These are phyloP conservation scores for Cyaniris semiargus DNA, from an alignment of 2,888 invertebrate species.

Conservation along the genomic window DNA sequence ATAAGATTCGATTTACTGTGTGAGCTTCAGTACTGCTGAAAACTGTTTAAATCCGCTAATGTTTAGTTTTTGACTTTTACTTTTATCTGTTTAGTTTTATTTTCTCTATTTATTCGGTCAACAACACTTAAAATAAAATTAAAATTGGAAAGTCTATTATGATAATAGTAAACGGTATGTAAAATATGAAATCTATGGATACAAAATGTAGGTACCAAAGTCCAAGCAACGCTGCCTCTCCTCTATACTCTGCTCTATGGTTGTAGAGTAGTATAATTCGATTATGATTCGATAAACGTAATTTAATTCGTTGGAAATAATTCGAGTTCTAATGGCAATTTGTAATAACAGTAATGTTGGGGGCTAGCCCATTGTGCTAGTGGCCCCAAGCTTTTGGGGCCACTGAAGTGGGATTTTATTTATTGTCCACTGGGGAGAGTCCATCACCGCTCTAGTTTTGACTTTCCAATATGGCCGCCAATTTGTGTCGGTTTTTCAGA, in stretches of 20 bases:
- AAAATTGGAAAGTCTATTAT: no score
- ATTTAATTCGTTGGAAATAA: constrained; percentile 64
- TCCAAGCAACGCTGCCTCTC: background rate
- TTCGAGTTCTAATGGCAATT: constrained; percentile 63
- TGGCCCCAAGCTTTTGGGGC: constrained; percentile 50
- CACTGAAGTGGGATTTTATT: constrained; percentile 14
- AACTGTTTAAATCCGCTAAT: no score
- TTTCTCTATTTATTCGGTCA: no score
- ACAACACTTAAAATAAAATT: no score
- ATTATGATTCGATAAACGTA: constrained; percentile 68
- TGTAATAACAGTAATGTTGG: constrained; percentile 73
- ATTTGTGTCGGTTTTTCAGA: background rate
- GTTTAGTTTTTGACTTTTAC: no score
- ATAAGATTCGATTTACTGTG: no score
- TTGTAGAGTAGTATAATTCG: constrained; percentile 68
- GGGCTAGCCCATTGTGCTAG: constrained; percentile 53
- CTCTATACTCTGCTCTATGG: background rate
- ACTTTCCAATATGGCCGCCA: background rate
- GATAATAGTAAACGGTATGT: no score
- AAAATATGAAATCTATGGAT: no score
- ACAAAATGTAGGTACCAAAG: background rate
- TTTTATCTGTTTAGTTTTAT: no score
- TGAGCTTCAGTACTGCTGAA: no score
- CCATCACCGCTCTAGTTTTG: background rate
- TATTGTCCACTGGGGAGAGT: background rate